Evolutionary conservation across 30 jellyfish, hydroid and myxozoan species (phyloP).

Genomic region (Chrysaora quinquecirrha): DNA sequence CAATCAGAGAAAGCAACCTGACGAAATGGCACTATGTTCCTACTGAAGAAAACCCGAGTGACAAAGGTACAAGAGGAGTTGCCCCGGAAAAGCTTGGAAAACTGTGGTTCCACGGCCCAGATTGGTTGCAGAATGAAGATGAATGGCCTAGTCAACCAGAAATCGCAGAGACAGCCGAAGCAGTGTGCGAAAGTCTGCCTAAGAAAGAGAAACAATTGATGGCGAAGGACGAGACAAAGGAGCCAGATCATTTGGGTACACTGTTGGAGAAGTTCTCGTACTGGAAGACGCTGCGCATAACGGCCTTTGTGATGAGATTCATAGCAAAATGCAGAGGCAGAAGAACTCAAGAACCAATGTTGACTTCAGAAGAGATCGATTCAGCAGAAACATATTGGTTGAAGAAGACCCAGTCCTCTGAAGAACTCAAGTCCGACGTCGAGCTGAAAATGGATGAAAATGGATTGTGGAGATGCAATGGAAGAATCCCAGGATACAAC

Average conservation of each 20-base stretch:
- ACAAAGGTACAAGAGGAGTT: constrained; percentile 70
- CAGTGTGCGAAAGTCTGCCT: constrained; percentile 48
- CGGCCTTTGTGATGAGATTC: constrained; percentile 70
- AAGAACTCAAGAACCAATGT: constrained; percentile 27
- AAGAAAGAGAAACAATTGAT: constrained; percentile 45
- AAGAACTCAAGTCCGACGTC: constrained; percentile 30
- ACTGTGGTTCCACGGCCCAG: constrained; percentile 85
- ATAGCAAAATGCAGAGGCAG: constrained; percentile 50
- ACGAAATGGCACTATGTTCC: constrained; percentile 68
- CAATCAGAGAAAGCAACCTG: constrained; percentile 44
- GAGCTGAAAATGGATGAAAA: constrained; percentile 30
- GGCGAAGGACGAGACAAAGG: constrained; percentile 30
- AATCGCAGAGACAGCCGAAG: constrained; percentile 37
- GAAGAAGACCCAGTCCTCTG: constrained; percentile 52
- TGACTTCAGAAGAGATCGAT: constrained; percentile 51
- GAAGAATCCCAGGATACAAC: constrained; percentile 62
- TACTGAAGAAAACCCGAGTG: constrained; percentile 75
- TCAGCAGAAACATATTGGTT: constrained; percentile 47
- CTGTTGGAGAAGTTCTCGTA: constrained; percentile 39
- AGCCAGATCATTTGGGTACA: constrained; percentile 38
- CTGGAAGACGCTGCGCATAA: constrained; percentile 49
- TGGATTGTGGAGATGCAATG: constrained; percentile 62
- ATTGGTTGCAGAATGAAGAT: constrained; percentile 64
- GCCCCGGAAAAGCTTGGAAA: constrained; percentile 52
- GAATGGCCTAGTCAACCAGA: constrained; percentile 76